These are phyloP conservation scores for Campoplex nolae DNA, from an alignment of 2,888 invertebrate species.

Conservation along the genomic window DNA sequence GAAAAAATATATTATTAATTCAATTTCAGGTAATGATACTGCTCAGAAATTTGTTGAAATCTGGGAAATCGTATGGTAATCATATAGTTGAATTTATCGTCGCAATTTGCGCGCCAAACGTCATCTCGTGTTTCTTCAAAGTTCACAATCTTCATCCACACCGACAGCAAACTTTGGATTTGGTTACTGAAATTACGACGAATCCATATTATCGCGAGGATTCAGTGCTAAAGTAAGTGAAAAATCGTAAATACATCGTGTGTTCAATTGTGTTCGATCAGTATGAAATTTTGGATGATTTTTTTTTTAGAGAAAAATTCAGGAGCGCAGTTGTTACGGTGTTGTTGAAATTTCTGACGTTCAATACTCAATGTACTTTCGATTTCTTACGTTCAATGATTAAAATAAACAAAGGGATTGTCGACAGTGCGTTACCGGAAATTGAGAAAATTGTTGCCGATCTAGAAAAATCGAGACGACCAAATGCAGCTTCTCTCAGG, in stretches of 20 bases:
- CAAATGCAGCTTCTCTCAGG: slow-evolving; percentile 79
- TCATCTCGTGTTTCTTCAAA: slow-evolving; percentile 80
- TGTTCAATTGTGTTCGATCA: neutral
- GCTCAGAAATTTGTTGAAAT: slow-evolving; percentile 76
- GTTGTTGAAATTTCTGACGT: slow-evolving; percentile 73
- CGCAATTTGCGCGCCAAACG: slow-evolving; percentile 73
- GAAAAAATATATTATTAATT: slow-evolving; percentile 6
- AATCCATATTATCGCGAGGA: slow-evolving; percentile 77
- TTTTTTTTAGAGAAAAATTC: slow-evolving; percentile 76
- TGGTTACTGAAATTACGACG: slow-evolving; percentile 74
- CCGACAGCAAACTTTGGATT: slow-evolving; percentile 77
- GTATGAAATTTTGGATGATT: neutral
- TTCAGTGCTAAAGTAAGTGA: slow-evolving; percentile 72
- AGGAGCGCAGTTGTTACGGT: slow-evolving; percentile 68
- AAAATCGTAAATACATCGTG: neutral
- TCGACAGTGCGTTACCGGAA: slow-evolving; percentile 71
- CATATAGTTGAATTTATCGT: slow-evolving; percentile 76
- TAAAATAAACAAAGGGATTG: slow-evolving; percentile 70
- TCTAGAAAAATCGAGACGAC: slow-evolving; percentile 74
- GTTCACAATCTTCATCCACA: slow-evolving; percentile 81
- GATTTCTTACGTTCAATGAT: slow-evolving; percentile 76
- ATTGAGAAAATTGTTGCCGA: slow-evolving; percentile 76
- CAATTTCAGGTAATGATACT: slow-evolving; percentile 77
- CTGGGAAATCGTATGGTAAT: slow-evolving; percentile 73
- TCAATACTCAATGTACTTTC: slow-evolving; percentile 75